Percentiles rank a stretch among this genome's conserved stretches.
Evolutionary conservation across 2,797 vertebrate genomes (phyloP).

Genomic region (Cynopterus sphinx): DNA sequence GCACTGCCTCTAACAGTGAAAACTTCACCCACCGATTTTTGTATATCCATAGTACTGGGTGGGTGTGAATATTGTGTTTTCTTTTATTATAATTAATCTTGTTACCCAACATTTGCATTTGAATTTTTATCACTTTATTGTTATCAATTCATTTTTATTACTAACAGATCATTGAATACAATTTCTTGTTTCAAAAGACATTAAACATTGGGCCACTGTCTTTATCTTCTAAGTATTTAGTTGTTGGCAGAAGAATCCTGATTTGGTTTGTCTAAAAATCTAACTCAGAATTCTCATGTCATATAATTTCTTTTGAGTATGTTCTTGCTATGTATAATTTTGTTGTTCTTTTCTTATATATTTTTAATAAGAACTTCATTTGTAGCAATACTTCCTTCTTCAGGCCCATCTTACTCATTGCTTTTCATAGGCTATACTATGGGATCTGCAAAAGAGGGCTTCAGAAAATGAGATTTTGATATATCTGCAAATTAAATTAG

Average conservation of each 20-base stretch:
- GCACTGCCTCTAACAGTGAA: background rate
- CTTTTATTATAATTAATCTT: background rate
- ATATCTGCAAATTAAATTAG: slow-evolving; percentile 6
- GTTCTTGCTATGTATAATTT: background rate
- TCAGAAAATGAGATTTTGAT: slow-evolving; percentile 65
- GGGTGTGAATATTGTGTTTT: background rate
- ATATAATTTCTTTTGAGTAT: background rate
- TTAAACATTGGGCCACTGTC: background rate
- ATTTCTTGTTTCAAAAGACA: background rate
- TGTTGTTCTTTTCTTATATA: background rate
- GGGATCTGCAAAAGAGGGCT: background rate
- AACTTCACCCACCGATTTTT: background rate
- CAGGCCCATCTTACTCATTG: background rate
- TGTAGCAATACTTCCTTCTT: background rate
- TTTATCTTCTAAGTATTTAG: background rate
- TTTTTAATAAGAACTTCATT: slow-evolving; percentile 7
- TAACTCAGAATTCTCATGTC: background rate
- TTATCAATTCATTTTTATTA: background rate
- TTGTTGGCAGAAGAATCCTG: background rate
- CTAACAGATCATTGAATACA: background rate
- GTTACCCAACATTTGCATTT: background rate
- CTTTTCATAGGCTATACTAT: background rate
- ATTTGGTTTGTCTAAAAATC: background rate
- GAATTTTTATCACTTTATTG: background rate
- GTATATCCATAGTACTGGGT: background rate